Evolutionary conservation across 1,140 invertebrate species (phyloP).

Genomic region (Anastatus disparis): DNA sequence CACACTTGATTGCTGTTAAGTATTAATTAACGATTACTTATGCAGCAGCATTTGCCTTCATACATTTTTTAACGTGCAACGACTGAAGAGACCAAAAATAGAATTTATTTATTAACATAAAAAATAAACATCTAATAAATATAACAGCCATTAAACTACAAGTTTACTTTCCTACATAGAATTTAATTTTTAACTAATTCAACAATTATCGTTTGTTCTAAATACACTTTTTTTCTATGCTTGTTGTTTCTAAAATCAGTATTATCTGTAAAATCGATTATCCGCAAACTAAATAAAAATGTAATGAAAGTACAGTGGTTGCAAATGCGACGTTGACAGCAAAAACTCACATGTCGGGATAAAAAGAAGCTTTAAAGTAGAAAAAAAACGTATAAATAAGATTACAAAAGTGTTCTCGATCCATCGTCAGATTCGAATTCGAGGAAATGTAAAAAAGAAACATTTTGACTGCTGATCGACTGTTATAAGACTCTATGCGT

Average conservation of each 20-base stretch:
- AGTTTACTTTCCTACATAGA: too few species aligned
- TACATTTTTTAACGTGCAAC: background rate
- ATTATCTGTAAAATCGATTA: background rate
- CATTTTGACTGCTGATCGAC: constrained; percentile 17
- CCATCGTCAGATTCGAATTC: background rate
- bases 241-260: background rate
- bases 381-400: constrained; percentile 10
- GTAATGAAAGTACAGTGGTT: background rate
- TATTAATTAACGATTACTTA: constrained; percentile 2
- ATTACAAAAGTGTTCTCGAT: constrained; percentile 13
- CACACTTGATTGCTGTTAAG: background rate
- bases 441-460: background rate
- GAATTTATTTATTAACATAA: background rate
- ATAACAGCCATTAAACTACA: too few species aligned
- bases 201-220: background rate
- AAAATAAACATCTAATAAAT: too few species aligned
- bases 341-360: background rate
- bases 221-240: background rate
- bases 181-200: background rate
- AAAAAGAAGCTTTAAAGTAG: constrained; percentile 18
- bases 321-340: background rate
- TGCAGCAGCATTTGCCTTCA: background rate
- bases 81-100: background rate
- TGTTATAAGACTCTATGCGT: constrained; percentile 27
- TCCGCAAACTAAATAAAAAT: background rate